Conservation (phyloP, 2,797 vertebrate species). For the Melanotaenia trifasciata region DNA sequence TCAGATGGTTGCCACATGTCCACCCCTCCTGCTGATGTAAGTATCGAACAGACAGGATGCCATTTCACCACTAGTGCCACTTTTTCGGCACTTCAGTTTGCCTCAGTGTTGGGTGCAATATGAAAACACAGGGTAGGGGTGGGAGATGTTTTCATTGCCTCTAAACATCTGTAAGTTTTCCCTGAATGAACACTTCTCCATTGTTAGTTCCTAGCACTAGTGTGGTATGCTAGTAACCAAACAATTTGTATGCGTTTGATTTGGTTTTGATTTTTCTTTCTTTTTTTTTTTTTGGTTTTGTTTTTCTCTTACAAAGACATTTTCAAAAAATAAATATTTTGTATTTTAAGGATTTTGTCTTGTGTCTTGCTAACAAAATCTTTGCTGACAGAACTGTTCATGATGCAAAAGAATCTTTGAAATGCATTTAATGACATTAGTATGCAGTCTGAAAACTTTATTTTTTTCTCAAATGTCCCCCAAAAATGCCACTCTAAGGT, state of each 20-base stretch:
- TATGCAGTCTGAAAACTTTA: not conserved
- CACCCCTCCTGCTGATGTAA: constrained; percentile 56
- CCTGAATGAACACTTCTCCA: constrained; percentile 68
- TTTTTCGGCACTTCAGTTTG: constrained; percentile 68
- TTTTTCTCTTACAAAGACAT: constrained; percentile 76
- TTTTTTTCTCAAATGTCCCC: not conserved
- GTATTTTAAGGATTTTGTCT: constrained; percentile 82
- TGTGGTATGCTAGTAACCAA: constrained; percentile 80
- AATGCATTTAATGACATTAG: not conserved
- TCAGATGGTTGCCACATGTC: constrained; percentile 64
- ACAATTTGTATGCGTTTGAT: constrained; percentile 81
- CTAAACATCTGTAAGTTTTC: constrained; percentile 58
- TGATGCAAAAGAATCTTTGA: constrained; percentile 23
- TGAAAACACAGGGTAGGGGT: constrained; percentile 55
- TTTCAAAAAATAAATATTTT: constrained; percentile 86
- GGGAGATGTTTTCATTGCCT: constrained; percentile 51
- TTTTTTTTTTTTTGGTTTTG: constrained; percentile 41
- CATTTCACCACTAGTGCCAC: constrained; percentile 77
- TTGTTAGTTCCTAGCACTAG: constrained; percentile 80
- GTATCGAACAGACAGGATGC: constrained; percentile 61
- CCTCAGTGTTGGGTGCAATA: constrained; percentile 68
- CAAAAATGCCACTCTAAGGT: not conserved
- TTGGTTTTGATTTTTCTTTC: constrained; percentile 60
- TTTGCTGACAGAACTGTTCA: not conserved
- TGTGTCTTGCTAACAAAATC: constrained; percentile 61